These are phyloP conservation scores for Copidosoma aretas DNA, from an alignment of 2,888 invertebrate genomes.

Conservation along the genomic window DNA sequence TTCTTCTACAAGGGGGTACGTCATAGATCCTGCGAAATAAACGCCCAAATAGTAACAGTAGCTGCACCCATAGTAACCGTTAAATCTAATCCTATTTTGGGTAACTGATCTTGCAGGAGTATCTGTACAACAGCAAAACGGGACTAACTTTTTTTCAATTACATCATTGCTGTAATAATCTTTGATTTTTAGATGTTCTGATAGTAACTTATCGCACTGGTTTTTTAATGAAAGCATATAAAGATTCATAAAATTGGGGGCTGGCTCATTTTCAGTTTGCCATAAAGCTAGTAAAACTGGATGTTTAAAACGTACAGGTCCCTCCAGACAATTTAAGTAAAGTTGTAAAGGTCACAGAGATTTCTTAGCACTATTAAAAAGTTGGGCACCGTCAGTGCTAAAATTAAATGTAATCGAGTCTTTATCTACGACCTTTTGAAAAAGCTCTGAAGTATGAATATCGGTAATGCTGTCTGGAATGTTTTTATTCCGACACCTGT, in stretches of 20 bases:
- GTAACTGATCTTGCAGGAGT: slow-evolving; percentile 21
- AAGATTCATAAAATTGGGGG: slow-evolving; percentile 27
- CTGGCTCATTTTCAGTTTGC: slow-evolving; percentile 30
- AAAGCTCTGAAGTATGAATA: slow-evolving; percentile 2
- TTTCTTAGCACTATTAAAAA: slow-evolving; percentile 21
- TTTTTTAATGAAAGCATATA: background rate
- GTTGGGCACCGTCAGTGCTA: slow-evolving; percentile 18
- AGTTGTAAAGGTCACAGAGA: slow-evolving; percentile 15
- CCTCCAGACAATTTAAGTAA: background rate
- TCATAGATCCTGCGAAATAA: slow-evolving; percentile 1
- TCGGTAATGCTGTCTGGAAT: background rate
- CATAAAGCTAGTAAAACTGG: slow-evolving; percentile 13
- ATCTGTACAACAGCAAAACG: slow-evolving; percentile 26
- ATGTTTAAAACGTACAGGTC: slow-evolving; percentile 1
- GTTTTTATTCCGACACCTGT: background rate
- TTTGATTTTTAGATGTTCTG: no score
- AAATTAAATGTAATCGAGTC: slow-evolving; percentile 16
- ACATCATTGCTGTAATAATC: no score
- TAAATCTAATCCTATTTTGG: slow-evolving; percentile 25
- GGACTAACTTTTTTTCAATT: slow-evolving; percentile 28
- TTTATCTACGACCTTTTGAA: background rate
- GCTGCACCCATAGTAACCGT: slow-evolving; percentile 32
- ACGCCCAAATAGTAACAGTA: slow-evolving; percentile 34
- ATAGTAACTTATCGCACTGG: no score
- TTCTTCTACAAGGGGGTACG: no score